Evolutionary conservation across 1,140 invertebrate genomes (phyloP), one percentile per base, ranked within the genome.

Genomic region (Drosophila punjabiensis): DNA sequence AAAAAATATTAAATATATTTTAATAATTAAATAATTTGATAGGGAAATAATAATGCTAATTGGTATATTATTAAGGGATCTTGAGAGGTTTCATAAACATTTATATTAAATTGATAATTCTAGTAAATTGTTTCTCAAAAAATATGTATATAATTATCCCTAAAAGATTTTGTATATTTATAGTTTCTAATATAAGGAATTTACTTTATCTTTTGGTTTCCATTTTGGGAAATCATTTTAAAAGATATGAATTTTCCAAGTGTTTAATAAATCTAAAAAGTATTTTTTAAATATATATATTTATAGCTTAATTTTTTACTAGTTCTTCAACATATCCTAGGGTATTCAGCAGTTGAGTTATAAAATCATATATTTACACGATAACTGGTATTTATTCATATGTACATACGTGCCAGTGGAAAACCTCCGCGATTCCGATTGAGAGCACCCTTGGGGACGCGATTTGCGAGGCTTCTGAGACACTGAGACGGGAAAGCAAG

Each of bases 391-490:
- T 47, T 64, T 67, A 64, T 67, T 28, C 20, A 32, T 47, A 47
- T 47, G 41, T 67, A 18, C 20, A 32, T 65, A 65, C 30, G 32
- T 47, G 30, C 8, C 55, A 24, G 33, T 56, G n/a, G 30, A 18
- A 20, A 39, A 18, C 20, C 58, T 35, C 39, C 14, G 20, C 58
- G 32, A 66, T 63, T 63, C 20, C 64, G 64, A 66, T 66, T 63
- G 64, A 45, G 32, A 67, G 59, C 41, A 64, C 59, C 65, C 65
- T 64, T 30, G 65, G 32, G 65, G 47, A 18, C 41, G 43, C 61
- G 66, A 68, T 68, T 68, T 50, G 66, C 47, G 61, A 37, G 56
- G 35, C 20, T 48, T 28, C 47, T n/a, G 43, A 56, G 55, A 30
- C 32, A 50, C 24, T 48, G 61, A 39, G 14, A 16, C 14, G 35